A percentile compares a stretch with the other conserved stretches of the same genome.
These are phyloP conservation scores for Agriopis leucophaearia DNA, from an alignment of 2,888 invertebrate species.

Conservation along the genomic window DNA sequence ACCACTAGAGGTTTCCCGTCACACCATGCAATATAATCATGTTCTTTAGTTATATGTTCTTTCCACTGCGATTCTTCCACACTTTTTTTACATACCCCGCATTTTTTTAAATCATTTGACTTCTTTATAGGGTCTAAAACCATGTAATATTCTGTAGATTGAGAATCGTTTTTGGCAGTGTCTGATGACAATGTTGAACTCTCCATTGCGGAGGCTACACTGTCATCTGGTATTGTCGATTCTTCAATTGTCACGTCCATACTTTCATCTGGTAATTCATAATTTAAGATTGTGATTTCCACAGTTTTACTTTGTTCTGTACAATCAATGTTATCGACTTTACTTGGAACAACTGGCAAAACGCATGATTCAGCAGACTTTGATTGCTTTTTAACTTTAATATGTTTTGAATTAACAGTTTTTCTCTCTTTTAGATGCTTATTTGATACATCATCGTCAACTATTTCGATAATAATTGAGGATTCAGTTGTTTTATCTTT, in stretches of 20 bases:
- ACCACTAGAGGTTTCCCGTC: slow-evolving; percentile 51
- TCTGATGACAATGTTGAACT: slow-evolving; percentile 6
- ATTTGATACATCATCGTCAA: neutral
- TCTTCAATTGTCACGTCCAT: neutral
- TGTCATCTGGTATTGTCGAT: neutral
- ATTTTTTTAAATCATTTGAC: slow-evolving; percentile 37
- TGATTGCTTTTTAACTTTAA: neutral
- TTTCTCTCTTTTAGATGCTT: slow-evolving; percentile 2
- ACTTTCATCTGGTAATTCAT: neutral
- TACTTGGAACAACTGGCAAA: neutral
- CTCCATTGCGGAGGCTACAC: neutral
- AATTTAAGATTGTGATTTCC: neutral
- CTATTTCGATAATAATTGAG: neutral
- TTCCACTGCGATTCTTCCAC: slow-evolving; percentile 49
- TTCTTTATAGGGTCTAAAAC: slow-evolving; percentile 7
- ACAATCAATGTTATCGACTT: neutral
- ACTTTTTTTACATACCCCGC: slow-evolving; percentile 51
- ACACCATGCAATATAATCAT: slow-evolving; percentile 61
- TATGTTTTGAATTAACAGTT: neutral
- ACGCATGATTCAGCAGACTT: neutral
- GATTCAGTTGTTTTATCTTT: slow-evolving; percentile 12
- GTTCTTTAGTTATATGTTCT: slow-evolving; percentile 53
- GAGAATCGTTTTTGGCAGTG: neutral
- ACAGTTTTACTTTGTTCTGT: neutral
- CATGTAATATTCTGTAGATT: slow-evolving; percentile 5